These are phyloP conservation scores for Azorinus chamasolen DNA, from an alignment of 2,888 invertebrate species.

Conservation along the genomic window DNA sequence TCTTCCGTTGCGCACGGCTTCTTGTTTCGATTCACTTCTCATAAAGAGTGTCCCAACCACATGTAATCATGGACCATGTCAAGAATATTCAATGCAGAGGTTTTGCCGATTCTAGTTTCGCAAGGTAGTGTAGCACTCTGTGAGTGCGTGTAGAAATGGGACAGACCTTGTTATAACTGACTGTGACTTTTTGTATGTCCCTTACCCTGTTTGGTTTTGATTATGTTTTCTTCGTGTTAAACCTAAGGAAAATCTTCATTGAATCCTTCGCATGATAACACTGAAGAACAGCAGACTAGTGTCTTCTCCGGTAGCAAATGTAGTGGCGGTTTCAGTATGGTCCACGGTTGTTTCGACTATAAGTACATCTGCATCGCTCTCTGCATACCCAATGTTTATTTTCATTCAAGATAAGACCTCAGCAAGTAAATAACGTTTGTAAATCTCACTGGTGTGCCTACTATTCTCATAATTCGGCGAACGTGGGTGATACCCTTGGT, in stretches of 20 bases:
- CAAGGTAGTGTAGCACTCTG: conserved; percentile 59
- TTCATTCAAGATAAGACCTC: conserved; percentile 28
- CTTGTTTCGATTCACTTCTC: not conserved
- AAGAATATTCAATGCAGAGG: conserved; percentile 14
- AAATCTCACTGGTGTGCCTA: conserved; percentile 16
- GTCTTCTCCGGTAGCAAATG: conserved; percentile 68
- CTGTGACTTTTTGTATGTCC: not conserved
- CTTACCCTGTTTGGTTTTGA: not conserved
- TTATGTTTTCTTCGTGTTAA: not conserved
- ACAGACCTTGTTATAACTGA: not conserved
- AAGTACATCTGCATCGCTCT: conserved; percentile 63
- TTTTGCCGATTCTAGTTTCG: conserved; percentile 51
- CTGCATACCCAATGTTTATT: conserved; percentile 46
- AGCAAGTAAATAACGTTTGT: conserved; percentile 22
- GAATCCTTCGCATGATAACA: conserved; percentile 45
- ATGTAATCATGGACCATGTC: not conserved
- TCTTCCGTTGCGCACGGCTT: not conserved
- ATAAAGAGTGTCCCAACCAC: not conserved
- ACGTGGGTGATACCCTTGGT: too few relatives aligned
- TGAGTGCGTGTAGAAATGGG: conserved; percentile 59
- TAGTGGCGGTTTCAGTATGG: conserved; percentile 22
- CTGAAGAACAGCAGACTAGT: conserved; percentile 69
- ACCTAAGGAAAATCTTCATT: not conserved
- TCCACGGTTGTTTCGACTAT: conserved; percentile 63
- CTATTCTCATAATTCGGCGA: too few relatives aligned